Evolutionary conservation across 2,888 invertebrate genomes (phyloP).

Genomic region (Hypena proboscidalis): DNA sequence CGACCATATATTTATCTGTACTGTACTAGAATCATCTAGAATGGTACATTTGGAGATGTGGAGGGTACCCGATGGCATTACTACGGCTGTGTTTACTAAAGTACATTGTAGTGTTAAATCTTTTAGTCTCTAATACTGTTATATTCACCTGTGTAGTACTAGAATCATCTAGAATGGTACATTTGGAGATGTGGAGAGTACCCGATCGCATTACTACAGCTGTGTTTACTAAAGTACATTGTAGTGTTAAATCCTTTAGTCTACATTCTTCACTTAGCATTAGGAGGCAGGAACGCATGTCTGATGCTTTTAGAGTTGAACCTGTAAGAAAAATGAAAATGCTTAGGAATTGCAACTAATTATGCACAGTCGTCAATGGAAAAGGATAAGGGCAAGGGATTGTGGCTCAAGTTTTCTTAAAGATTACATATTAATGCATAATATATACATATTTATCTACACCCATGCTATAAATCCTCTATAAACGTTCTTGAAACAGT

Average conservation of each 20-base stretch:
- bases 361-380: too few relatives aligned
- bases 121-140: too few relatives aligned
- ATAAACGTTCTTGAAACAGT: too few relatives aligned
- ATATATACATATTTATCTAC: too few relatives aligned
- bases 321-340: constrained; percentile 44
- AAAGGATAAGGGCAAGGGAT: too few relatives aligned
- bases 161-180: constrained; percentile 59
- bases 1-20: constrained; percentile 61
- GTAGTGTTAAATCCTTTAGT: constrained; percentile 58
- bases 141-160: constrained; percentile 58
- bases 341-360: background rate
- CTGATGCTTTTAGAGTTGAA: constrained; percentile 58
- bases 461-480: too few relatives aligned
- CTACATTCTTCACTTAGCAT: constrained; percentile 64
- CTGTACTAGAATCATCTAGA: constrained; percentile 55
- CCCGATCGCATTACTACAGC: constrained; percentile 61
- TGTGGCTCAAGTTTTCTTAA: too few relatives aligned
- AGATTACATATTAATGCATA: too few relatives aligned
- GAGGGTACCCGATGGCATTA: constrained; percentile 60
- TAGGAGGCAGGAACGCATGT: constrained; percentile 71
- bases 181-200: constrained; percentile 50
- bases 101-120: constrained; percentile 64
- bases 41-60: constrained; percentile 54
- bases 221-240: constrained; percentile 65
- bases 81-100: constrained; percentile 62